Evolutionary conservation across 2,113 vertebrate species (phyloP).

Genomic region (Perca fluviatilis): DNA sequence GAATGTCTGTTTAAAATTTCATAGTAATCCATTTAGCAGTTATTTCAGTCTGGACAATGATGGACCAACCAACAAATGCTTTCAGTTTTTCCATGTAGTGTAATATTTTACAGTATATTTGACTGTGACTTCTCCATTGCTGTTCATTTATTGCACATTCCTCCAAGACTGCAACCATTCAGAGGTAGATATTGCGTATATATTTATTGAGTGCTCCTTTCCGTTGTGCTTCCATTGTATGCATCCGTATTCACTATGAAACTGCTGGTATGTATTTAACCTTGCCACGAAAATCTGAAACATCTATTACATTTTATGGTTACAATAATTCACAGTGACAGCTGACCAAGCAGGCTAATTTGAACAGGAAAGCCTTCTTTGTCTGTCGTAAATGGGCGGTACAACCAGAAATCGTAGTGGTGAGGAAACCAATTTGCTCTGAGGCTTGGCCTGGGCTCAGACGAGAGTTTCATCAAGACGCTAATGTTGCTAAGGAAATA

Average conservation of each 20-base stretch:
- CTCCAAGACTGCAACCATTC: not conserved
- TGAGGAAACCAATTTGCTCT: conserved; percentile 48
- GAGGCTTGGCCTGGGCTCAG: conserved; percentile 32
- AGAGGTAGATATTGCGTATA: conserved; percentile 14
- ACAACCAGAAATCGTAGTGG: conserved; percentile 20
- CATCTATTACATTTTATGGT: conserved; percentile 45
- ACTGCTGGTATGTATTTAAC: conserved; percentile 6
- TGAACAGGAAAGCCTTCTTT: conserved; percentile 49
- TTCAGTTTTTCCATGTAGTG: not conserved
- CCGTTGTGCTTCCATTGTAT: not conserved
- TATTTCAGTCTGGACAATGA: not conserved
- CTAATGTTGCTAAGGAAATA: conserved; percentile 57
- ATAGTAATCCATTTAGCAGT: not conserved
- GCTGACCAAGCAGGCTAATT: conserved; percentile 60
- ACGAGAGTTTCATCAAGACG: conserved; percentile 57
- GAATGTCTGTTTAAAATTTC: not conserved
- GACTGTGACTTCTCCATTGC: not conserved
- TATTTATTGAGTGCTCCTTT: conserved; percentile 1
- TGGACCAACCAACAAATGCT: not conserved
- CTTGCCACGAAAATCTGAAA: conserved; percentile 17
- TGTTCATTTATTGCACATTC: not conserved
- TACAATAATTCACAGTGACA: conserved; percentile 62
- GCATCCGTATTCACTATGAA: not conserved
- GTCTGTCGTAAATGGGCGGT: conserved; percentile 24
- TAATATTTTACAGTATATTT: not conserved